A percentile compares a stretch with the other conserved stretches of the same genome.
Evolutionary conservation across 2,888 invertebrate genomes (phyloP).

Genomic region (Tenthredo distinguenda): DNA sequence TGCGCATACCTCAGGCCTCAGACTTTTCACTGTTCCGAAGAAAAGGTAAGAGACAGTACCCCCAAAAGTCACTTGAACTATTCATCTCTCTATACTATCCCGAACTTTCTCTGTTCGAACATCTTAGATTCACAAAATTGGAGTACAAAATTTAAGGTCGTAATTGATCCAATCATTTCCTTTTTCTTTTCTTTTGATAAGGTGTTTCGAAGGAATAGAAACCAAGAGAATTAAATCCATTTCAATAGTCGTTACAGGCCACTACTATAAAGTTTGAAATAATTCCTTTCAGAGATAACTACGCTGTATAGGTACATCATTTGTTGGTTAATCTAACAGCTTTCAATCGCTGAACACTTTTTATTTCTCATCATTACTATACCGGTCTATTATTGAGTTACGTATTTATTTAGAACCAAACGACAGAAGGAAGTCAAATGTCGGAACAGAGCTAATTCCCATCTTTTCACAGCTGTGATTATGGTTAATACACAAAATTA

Average conservation of each 20-base stretch:
- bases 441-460: neutral
- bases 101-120: neutral
- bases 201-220: neutral
- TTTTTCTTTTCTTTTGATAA: neutral
- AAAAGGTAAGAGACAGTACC: conserved; percentile 7
- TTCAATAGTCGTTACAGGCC: neutral
- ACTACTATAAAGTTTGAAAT: neutral
- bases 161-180: neutral
- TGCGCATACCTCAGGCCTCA: neutral
- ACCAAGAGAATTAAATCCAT: neutral
- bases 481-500: neutral
- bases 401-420: neutral
- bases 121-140: conserved; percentile 6
- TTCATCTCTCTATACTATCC: neutral
- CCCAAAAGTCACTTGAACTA: neutral
- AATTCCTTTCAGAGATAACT: neutral
- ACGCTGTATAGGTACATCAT: neutral
- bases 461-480: neutral
- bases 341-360: neutral
- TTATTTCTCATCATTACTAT: neutral
- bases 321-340: neutral
- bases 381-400: neutral
- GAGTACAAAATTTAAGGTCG: neutral
- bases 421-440: neutral
- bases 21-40: neutral